Conservation (phyloP, 2,888 invertebrate genomes). For the Daptonema setosum region DNA sequence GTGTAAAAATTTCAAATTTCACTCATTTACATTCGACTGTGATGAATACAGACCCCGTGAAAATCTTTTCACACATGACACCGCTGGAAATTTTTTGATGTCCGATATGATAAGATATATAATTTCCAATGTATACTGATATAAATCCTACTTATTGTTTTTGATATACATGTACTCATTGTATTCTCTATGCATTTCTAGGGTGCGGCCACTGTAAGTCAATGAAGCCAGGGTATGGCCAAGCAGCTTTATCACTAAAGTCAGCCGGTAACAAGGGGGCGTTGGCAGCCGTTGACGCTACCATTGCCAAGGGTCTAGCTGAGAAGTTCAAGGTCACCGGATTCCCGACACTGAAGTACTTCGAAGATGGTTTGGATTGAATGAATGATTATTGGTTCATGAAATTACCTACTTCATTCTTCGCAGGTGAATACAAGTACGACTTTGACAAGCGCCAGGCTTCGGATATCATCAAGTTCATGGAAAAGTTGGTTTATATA, state of each 20-base stretch:
- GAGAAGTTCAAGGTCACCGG: conserved; percentile 38
- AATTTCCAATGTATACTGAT: too few species aligned
- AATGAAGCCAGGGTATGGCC: conserved; percentile 67
- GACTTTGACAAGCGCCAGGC: conserved; percentile 56
- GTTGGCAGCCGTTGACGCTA: conserved; percentile 63
- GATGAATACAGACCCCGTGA: too few species aligned
- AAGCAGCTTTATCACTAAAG: conserved; percentile 51
- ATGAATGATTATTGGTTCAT: not conserved
- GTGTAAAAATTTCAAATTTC: conserved; percentile 2
- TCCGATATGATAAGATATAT: too few species aligned
- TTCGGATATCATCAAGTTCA: conserved; percentile 55
- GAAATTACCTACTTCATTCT: too few species aligned
- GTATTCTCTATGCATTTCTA: conserved; percentile 14
- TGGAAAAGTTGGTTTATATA: conserved; percentile 43
- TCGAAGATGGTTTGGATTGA: not conserved
- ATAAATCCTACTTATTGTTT: too few species aligned
- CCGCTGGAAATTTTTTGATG: too few species aligned
- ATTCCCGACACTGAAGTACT: conserved; percentile 25
- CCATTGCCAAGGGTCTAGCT: conserved; percentile 47
- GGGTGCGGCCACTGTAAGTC: conserved; percentile 65
- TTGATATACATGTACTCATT: too few species aligned
- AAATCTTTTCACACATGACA: too few species aligned
- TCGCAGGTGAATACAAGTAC: not conserved
- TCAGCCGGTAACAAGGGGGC: conserved; percentile 35
- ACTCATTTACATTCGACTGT: too few species aligned